Conservation (phyloP, 2,888 invertebrate species). For the Coremacera marginata region DNA sequence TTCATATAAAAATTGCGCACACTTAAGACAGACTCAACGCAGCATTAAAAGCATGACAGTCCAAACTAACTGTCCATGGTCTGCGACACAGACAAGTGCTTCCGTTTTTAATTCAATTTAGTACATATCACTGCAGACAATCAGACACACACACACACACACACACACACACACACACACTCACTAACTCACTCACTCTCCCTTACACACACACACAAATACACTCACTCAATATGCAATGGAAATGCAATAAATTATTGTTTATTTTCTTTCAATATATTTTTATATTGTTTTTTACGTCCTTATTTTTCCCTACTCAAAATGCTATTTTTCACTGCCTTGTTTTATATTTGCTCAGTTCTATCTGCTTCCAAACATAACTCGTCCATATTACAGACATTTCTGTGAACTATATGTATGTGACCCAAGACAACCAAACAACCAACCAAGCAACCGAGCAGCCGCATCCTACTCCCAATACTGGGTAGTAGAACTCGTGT, state of each 20-base stretch:
- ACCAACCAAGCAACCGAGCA: neutral
- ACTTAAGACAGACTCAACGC: too few species aligned
- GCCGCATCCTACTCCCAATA: too few species aligned
- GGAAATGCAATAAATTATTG: slow-evolving; percentile 30
- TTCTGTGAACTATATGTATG: neutral
- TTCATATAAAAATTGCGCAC: too few species aligned
- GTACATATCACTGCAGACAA: slow-evolving; percentile 9
- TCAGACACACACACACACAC: neutral
- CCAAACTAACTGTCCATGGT: too few species aligned
- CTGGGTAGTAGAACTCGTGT: slow-evolving; percentile 16
- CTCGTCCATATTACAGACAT: neutral
- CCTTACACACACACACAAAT: neutral
- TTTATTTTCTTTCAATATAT: neutral
- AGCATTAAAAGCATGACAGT: too few species aligned
- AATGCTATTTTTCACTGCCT: neutral
- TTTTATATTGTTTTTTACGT: neutral
- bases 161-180: neutral
- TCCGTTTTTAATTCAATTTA: slow-evolving; percentile 26
- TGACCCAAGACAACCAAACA: neutral
- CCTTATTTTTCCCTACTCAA: neutral
- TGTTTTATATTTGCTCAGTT: neutral
- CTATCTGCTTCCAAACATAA: neutral
- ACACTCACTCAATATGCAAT: neutral
- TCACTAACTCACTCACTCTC: neutral
- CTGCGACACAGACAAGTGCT: neutral